phyloP scores from a whole-genome alignment of 2,888 invertebrate genomes.

The Drosophila neoperkinsi region DNA sequence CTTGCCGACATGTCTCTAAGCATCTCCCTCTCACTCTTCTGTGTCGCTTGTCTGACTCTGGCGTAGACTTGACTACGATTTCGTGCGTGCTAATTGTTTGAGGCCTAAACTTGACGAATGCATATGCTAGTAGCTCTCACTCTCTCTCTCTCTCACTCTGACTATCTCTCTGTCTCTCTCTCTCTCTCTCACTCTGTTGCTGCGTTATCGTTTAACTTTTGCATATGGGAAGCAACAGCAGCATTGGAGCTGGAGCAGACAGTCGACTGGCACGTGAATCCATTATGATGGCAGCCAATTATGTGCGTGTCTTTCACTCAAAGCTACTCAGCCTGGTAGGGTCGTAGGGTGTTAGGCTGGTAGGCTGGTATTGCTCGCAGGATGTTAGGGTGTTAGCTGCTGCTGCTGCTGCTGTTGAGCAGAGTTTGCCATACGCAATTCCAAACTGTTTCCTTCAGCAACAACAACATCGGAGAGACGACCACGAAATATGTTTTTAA shows the following conservation, averaged over 20 bases:
- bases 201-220: slow-evolving; percentile 57
- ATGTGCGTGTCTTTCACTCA: slow-evolving; percentile 72
- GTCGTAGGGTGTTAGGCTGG: background rate
- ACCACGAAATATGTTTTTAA: slow-evolving; percentile 75
- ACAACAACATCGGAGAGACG: slow-evolving; percentile 8
- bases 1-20: slow-evolving; percentile 13
- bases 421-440: slow-evolving; percentile 30
- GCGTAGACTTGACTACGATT: slow-evolving; percentile 53
- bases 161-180: background rate
- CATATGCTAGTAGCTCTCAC: slow-evolving; percentile 6
- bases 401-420: background rate
- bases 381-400: background rate
- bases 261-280: slow-evolving; percentile 68
- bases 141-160: background rate
- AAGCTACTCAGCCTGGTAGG: slow-evolving; percentile 9
- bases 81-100: slow-evolving; percentile 70
- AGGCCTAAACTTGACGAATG: slow-evolving; percentile 53
- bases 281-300: slow-evolving; percentile 78
- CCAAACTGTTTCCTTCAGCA: slow-evolving; percentile 49
- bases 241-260: slow-evolving; percentile 37
- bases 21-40: slow-evolving; percentile 12
- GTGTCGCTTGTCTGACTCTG: slow-evolving; percentile 16
- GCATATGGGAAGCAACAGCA: slow-evolving; percentile 43
- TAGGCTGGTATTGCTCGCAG: background rate
- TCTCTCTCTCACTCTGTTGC: background rate